A percentile compares a stretch with the other conserved stretches of the same genome.
phyloP scores from a whole-genome alignment of 2,888 invertebrate species.

The Lasioglossum marginatum region DNA sequence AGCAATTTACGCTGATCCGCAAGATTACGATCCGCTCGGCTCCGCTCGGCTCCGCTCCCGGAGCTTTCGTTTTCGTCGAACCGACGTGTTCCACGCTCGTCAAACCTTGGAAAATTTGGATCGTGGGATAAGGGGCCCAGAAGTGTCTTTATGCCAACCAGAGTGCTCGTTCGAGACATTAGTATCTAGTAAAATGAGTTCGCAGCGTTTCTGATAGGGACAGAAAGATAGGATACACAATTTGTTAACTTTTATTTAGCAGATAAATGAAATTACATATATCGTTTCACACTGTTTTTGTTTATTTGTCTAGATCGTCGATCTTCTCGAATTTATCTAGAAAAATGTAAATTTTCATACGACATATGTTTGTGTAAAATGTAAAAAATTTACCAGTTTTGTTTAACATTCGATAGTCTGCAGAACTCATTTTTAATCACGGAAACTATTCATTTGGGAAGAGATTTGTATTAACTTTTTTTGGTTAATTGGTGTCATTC shows the following conservation, averaged over 20 bases:
- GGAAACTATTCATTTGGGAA: no score
- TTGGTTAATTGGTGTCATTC: no score
- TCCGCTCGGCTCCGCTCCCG: not conserved
- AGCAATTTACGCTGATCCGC: slow-evolving; percentile 34
- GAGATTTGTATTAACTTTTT: no score
- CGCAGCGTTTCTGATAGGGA: not conserved
- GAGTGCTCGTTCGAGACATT: not conserved
- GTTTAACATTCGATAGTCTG: no score
- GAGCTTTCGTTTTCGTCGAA: slow-evolving; percentile 4
- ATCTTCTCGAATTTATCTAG: no score
- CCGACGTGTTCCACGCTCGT: not conserved
- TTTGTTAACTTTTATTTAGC: not conserved
- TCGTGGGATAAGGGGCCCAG: not conserved
- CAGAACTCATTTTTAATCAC: no score
- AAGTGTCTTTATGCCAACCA: not conserved
- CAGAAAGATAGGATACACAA: not conserved
- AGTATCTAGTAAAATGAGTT: not conserved
- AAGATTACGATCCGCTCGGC: slow-evolving; percentile 25
- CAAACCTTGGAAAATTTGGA: not conserved
- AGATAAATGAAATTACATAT: no score
- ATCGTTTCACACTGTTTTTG: no score
- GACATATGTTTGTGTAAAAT: no score
- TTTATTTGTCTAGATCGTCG: no score
- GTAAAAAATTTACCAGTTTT: no score
- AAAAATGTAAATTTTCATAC: no score